Conservation (phyloP, 1,140 invertebrate species). For the Procambarus clarkii region DNA sequence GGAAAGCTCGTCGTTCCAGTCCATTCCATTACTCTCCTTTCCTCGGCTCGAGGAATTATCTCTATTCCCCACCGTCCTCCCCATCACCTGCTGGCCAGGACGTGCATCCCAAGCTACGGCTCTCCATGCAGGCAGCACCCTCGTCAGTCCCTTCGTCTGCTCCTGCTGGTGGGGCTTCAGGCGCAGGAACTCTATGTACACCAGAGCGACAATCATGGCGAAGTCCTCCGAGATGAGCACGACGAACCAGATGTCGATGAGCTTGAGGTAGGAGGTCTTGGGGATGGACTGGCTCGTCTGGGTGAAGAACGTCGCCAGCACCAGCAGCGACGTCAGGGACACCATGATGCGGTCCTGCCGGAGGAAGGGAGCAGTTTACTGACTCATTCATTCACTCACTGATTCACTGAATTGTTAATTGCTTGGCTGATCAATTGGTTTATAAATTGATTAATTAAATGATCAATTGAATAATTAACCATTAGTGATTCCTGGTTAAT, state of each 20-base stretch:
- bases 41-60: neutral
- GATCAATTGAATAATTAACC: no score
- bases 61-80: neutral
- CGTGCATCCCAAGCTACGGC: neutral
- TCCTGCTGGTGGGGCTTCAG: neutral
- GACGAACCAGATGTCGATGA: slow-evolving; percentile 67
- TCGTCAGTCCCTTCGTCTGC: neutral
- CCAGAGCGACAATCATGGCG: slow-evolving; percentile 52
- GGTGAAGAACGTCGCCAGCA: slow-evolving; percentile 67
- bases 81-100: neutral
- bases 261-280: slow-evolving; percentile 68
- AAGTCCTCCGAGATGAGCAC: slow-evolving; percentile 56
- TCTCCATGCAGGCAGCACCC: neutral
- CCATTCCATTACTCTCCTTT: no score
- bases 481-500: no score
- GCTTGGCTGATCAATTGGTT: no score
- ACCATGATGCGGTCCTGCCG: slow-evolving; percentile 71
- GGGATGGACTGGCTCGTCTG: slow-evolving; percentile 65
- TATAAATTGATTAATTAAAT: no score
- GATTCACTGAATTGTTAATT: no score
- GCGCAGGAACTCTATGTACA: slow-evolving; percentile 22
- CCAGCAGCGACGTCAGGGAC: slow-evolving; percentile 61
- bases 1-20: no score
- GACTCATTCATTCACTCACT: neutral
- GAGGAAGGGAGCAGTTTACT: neutral